Base-by-base conservation (phyloP, 2,888 invertebrate species). In the Ophion costatus region DNA sequence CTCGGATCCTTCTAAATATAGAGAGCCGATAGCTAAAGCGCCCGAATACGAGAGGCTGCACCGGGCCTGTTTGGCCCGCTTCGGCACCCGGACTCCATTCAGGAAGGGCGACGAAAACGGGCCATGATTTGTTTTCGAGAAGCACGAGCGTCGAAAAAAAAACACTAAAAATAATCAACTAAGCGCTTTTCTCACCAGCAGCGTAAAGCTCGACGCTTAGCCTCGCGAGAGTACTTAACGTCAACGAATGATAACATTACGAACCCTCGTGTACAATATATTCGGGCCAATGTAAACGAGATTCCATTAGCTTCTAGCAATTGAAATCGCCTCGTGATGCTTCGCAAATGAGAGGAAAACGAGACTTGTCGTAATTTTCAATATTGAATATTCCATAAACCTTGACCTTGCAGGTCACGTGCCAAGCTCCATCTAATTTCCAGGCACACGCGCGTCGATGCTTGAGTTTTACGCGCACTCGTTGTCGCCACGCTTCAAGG, bases 1-100 rank as follows among this genome's bases (percentile, higher is more conserved):
- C 86, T 87, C 82, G 83, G 75, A 84, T 88, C 85, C 87, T 83
- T 83, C 87, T 88, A 88, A 88, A 89, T 88, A 89, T 89, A 89
- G 87, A 83, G 64, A 73, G 67, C 67, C 80, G 82, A 80, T 81
- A 80, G 85, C 67, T 70, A 79, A 42, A 66, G 83, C 63, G 80
- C 80, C 87, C 77, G 81, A 83, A 85, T 79, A 85, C 82, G 84
- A 86, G 81, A 80, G 75, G 87, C 84, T 82, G 82, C 84, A 84
- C 64, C 82, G 78, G 75, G 69, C 33, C 82, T 66, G 64, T 70
- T 75, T 75, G 80, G 73, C 75, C 66, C 67, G 73, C 33, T 64
- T 33, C 66, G 84, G 82, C 82, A 75, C 79, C 78, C 79, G 66
- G 79, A 82, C 82, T 71, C 80, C 82, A 85, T 85, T 85, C 82